Evolutionary conservation across 2,113 vertebrate species (phyloP).

Genomic region (Anarrhichthys ocellatus): DNA sequence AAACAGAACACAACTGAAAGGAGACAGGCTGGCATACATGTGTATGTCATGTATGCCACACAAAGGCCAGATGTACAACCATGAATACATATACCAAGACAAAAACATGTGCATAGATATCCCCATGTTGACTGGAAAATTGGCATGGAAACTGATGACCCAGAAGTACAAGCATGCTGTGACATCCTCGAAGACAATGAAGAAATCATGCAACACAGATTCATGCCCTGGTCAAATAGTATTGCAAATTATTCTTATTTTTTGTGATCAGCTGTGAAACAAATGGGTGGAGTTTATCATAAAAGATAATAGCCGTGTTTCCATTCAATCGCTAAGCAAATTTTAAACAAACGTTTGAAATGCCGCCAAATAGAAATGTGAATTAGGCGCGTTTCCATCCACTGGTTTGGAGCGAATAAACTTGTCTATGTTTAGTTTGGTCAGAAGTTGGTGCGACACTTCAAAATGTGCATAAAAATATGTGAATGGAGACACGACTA

Average conservation of each 20-base stretch:
- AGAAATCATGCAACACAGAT: slow-evolving; percentile 64
- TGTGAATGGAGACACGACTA: not conserved
- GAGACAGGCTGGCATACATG: slow-evolving; percentile 35
- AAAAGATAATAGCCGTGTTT: not conserved
- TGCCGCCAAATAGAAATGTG: not conserved
- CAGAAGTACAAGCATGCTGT: slow-evolving; percentile 61
- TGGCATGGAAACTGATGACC: slow-evolving; percentile 6
- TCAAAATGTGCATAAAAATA: not conserved
- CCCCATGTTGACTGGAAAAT: slow-evolving; percentile 15
- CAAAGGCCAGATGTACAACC: slow-evolving; percentile 36
- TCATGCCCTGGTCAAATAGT: slow-evolving; percentile 23
- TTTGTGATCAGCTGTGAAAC: not conserved
- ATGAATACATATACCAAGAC: slow-evolving; percentile 51
- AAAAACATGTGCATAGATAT: slow-evolving; percentile 47
- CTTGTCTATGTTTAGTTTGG: too few species aligned
- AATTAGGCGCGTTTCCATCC: not conserved
- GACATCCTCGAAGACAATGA: slow-evolving; percentile 32
- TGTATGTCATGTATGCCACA: slow-evolving; percentile 17
- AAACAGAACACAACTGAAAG: slow-evolving; percentile 10
- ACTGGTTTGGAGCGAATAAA: too few species aligned
- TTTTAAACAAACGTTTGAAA: not conserved
- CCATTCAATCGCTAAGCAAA: not conserved
- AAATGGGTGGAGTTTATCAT: not conserved
- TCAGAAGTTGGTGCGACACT: not conserved
- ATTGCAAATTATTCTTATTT: not conserved